Conservation (phyloP, 1,140 invertebrate genomes). For the Calliphora vicina region DNA sequence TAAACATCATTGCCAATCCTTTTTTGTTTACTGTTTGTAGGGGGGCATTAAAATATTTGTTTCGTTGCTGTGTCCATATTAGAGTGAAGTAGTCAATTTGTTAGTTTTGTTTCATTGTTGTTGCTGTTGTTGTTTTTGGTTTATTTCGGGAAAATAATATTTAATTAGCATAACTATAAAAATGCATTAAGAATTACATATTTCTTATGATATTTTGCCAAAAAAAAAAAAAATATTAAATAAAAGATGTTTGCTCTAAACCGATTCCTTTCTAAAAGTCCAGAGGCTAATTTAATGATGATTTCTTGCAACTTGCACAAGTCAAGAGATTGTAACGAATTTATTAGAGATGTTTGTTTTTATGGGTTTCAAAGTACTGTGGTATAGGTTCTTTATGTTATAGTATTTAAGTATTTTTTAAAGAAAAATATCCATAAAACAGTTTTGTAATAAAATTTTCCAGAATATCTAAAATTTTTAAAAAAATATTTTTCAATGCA, state of each 20-base stretch:
- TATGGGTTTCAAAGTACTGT: background rate
- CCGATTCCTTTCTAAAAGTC: constrained; percentile 5
- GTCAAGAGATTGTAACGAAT: background rate
- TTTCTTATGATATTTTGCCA: background rate
- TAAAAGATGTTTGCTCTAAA: background rate
- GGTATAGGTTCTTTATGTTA: too few relatives aligned
- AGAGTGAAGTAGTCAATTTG: background rate
- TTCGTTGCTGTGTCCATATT: background rate
- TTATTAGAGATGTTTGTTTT: background rate
- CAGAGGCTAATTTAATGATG: background rate
- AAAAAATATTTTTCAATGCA: too few relatives aligned
- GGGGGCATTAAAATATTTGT: constrained; percentile 8
- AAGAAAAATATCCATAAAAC: too few relatives aligned
- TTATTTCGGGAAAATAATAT: background rate
- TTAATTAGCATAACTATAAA: constrained; percentile 5
- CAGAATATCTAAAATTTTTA: too few relatives aligned
- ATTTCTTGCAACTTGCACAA: background rate
- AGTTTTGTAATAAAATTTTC: too few relatives aligned
- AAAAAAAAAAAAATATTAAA: background rate
- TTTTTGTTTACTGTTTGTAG: constrained; percentile 17
- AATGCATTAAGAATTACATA: background rate
- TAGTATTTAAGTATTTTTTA: too few relatives aligned
- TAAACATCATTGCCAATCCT: constrained; percentile 9
- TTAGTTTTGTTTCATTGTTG: background rate
- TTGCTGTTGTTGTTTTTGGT: background rate